Percentiles rank a stretch among this genome's conserved stretches.
phyloP scores from a whole-genome alignment of 2,888 invertebrate species.

The Pristionchus maxplancki region DNA sequence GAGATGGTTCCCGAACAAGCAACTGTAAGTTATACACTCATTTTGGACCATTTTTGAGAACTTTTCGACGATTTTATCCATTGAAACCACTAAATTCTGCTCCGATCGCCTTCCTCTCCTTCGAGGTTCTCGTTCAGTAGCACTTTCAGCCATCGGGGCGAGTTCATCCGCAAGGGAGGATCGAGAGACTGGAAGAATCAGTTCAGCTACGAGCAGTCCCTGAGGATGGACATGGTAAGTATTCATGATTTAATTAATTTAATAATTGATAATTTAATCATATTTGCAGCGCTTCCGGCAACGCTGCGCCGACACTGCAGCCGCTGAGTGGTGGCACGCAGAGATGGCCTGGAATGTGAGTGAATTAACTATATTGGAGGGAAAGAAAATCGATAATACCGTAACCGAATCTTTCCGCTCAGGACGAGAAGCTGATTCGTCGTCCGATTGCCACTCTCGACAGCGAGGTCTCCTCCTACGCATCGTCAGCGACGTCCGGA shows the following conservation, averaged over 20 bases:
- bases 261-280: neutral
- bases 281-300: conserved; percentile 45
- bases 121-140: conserved; percentile 5
- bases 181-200: conserved; percentile 76
- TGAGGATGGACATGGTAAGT: conserved; percentile 65
- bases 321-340: conserved; percentile 63
- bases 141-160: conserved; percentile 65
- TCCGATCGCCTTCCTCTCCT: neutral
- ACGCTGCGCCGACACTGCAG: conserved; percentile 58
- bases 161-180: conserved; percentile 76
- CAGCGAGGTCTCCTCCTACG: neutral
- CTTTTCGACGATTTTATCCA: neutral
- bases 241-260: neutral
- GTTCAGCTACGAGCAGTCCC: conserved; percentile 72
- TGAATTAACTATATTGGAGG: too few relatives aligned
- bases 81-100: neutral
- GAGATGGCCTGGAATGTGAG: conserved; percentile 53
- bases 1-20: conserved; percentile 73
- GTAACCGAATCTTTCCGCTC: neutral
- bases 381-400: neutral
- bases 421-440: neutral
- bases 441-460: neutral
- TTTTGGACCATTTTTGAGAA: neutral
- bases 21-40: conserved; percentile 54
- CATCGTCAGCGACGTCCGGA: neutral